These are phyloP conservation scores for Ctenomys sociabilis DNA, from an alignment of 2,113 vertebrate genomes.

Conservation along the genomic window DNA sequence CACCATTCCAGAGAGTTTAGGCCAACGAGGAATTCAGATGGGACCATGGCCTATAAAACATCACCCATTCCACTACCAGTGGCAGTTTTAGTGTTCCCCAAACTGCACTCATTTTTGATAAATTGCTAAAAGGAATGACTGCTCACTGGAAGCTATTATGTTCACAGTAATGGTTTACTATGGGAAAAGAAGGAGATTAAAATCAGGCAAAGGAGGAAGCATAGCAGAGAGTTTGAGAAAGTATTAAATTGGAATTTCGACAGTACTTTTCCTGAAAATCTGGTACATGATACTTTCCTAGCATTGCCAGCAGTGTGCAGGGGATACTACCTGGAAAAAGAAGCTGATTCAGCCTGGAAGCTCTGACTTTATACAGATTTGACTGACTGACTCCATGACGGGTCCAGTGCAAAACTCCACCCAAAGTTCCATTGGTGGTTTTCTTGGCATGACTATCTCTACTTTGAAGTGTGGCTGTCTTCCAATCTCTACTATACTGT, in stretches of 20 bases:
- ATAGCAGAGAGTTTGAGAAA: not conserved
- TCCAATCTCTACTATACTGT: not conserved
- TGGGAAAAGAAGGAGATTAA: not conserved
- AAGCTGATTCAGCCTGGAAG: not conserved
- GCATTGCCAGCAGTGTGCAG: not conserved
- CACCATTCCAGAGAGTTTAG: not conserved
- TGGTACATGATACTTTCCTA: not conserved
- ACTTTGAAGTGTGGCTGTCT: not conserved
- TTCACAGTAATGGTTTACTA: not conserved
- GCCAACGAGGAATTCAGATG: not conserved
- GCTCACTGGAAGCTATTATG: not conserved
- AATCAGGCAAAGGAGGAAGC: not conserved
- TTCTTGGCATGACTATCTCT: not conserved
- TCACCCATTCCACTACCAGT: not conserved
- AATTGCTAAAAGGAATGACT: not conserved
- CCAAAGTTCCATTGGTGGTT: not conserved
- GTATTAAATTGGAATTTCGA: not conserved
- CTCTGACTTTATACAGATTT: not conserved
- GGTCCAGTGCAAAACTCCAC: not conserved
- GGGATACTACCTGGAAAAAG: not conserved
- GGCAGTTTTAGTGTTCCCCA: not conserved
- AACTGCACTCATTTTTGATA: not conserved
- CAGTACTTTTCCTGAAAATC: not conserved
- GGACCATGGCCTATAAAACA: not conserved
- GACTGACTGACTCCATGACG: not conserved